Percentiles rank a stretch among this genome's conserved stretches.
Evolutionary conservation across 2,113 vertebrate species (phyloP).

Genomic region (Pycnonotus jocosus): DNA sequence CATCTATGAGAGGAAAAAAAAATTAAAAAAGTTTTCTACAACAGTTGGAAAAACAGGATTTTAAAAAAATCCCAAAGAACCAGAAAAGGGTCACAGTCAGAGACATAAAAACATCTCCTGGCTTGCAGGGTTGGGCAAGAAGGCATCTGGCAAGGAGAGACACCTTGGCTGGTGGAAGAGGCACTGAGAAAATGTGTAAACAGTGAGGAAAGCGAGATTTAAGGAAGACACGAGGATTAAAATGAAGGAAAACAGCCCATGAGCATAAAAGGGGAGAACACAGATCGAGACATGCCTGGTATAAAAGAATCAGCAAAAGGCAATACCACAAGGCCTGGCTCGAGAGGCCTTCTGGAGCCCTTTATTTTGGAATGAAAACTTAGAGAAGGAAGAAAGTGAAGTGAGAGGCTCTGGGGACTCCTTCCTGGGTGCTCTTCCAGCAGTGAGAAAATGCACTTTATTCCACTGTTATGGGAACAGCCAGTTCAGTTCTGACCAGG

Average conservation of each 20-base stretch:
- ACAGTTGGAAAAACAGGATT: background rate
- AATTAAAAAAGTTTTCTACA: background rate
- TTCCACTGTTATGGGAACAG: background rate
- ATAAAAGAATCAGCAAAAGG: background rate
- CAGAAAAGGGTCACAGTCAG: background rate
- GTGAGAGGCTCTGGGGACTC: background rate
- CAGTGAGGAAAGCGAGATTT: background rate
- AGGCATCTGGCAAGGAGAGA: constrained; percentile 7
- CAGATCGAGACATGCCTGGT: background rate
- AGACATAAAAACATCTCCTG: background rate
- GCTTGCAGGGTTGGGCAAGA: background rate
- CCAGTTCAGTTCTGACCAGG: background rate
- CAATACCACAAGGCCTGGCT: background rate
- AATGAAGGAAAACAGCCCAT: background rate
- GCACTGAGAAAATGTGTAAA: background rate
- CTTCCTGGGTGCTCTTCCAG: background rate
- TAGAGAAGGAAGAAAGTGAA: background rate
- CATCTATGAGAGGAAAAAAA: background rate
- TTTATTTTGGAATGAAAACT: background rate
- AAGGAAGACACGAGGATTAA: background rate
- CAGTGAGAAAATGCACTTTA: background rate
- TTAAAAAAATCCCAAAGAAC: background rate
- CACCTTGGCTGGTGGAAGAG: background rate
- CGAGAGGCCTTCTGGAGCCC: background rate
- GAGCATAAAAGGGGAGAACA: background rate